Percentiles rank a stretch among this genome's conserved stretches.
These are phyloP conservation scores for Caenorhabditis sp. DNA, from an alignment of 2,888 invertebrate species.

Conservation along the genomic window DNA sequence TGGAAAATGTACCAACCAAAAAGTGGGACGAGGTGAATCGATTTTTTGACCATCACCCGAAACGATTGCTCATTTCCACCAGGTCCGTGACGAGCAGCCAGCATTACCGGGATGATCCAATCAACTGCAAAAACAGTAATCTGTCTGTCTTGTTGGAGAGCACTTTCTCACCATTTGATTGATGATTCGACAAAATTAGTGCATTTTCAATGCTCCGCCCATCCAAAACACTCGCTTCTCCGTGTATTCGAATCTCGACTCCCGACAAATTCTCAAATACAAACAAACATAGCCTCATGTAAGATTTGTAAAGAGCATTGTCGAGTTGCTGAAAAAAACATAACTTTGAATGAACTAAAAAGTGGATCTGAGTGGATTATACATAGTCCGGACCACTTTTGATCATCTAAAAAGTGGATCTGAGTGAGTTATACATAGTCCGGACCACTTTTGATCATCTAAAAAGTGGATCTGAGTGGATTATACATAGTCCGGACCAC, in stretches of 20 bases:
- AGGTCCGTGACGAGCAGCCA: slow-evolving; percentile 59
- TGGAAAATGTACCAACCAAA: slow-evolving; percentile 68
- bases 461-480: too few species aligned
- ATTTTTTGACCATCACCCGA: slow-evolving; percentile 63
- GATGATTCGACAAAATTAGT: slow-evolving; percentile 64
- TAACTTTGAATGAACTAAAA: too few species aligned
- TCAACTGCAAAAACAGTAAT: slow-evolving; percentile 55
- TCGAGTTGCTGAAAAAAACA: slow-evolving; percentile 46
- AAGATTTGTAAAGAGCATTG: slow-evolving; percentile 57
- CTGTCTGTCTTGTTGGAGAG: too few species aligned
- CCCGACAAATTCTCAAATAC: slow-evolving; percentile 66
- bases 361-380: too few species aligned
- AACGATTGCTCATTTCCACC: slow-evolving; percentile 55
- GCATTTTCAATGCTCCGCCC: slow-evolving; percentile 43
- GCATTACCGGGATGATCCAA: slow-evolving; percentile 63
- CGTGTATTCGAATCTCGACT: slow-evolving; percentile 25
- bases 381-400: too few species aligned
- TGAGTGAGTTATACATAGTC: too few species aligned
- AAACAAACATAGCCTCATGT: slow-evolving; percentile 63
- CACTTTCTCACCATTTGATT: slow-evolving; percentile 51
- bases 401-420: too few species aligned
- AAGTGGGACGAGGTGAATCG: slow-evolving; percentile 64
- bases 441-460: too few species aligned
- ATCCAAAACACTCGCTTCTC: slow-evolving; percentile 21
- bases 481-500: too few species aligned